phyloP scores from a whole-genome alignment of 2,113 vertebrate species.

The Hucho hucho region DNA sequence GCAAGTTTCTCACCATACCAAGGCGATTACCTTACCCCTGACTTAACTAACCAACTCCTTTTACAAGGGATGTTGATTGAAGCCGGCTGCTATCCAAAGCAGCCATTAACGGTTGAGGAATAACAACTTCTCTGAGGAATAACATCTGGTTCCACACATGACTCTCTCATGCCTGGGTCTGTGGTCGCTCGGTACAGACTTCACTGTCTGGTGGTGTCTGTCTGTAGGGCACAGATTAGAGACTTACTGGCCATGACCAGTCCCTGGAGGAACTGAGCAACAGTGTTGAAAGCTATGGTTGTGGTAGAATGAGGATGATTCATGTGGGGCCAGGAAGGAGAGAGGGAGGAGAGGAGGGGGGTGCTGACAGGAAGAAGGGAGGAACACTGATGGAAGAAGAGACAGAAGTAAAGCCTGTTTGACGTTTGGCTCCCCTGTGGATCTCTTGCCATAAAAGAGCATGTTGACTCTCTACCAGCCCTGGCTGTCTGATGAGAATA shows the following conservation, averaged over 20 bases:
- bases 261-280: slow-evolving; percentile 15
- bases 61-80: slow-evolving; percentile 29
- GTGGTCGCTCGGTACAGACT: slow-evolving; percentile 51
- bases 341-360: slow-evolving; percentile 23
- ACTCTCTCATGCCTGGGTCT: slow-evolving; percentile 33
- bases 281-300: slow-evolving; percentile 32
- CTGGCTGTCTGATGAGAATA: slow-evolving; percentile 71
- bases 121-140: slow-evolving; percentile 18
- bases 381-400: slow-evolving; percentile 59
- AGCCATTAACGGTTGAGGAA: slow-evolving; percentile 17
- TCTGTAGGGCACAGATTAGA: not conserved
- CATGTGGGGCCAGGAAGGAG: slow-evolving; percentile 38
- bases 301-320: slow-evolving; percentile 43
- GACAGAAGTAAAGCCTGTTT: slow-evolving; percentile 65
- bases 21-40: slow-evolving; percentile 13
- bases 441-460: slow-evolving; percentile 68
- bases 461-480: slow-evolving; percentile 65
- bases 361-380: slow-evolving; percentile 51
- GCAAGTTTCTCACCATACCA: slow-evolving; percentile 8
- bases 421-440: slow-evolving; percentile 55
- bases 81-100: slow-evolving; percentile 24
- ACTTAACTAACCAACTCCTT: slow-evolving; percentile 26
- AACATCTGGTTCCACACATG: slow-evolving; percentile 58
- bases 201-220: not conserved
- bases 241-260: slow-evolving; percentile 41